Evolutionary conservation across 2,888 invertebrate species (phyloP).

Genomic region (Orchesella flavescens): DNA sequence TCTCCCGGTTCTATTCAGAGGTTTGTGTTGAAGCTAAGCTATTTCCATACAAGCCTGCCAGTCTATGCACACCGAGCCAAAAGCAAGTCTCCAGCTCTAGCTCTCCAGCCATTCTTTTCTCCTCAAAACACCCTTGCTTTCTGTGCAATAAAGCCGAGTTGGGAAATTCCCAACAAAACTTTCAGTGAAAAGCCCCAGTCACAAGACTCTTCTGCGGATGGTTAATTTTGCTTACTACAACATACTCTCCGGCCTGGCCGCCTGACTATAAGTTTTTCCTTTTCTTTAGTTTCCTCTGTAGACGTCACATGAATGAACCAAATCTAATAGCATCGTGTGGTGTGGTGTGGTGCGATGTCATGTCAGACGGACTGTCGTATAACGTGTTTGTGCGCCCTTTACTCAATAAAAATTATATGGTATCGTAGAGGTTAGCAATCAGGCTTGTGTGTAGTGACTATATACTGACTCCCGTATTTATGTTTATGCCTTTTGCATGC

Average conservation of each 20-base stretch:
- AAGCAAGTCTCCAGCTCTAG: not conserved
- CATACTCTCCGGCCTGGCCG: no score
- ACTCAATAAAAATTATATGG: not conserved
- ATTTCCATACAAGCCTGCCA: not conserved
- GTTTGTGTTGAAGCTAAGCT: not conserved
- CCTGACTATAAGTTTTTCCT: no score
- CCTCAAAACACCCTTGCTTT: no score
- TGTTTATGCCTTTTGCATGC: no score
- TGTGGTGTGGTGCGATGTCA: not conserved
- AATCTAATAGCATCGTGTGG: not conserved
- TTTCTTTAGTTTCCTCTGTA: not conserved
- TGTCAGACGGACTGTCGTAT: constrained; percentile 12
- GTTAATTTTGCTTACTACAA: no score
- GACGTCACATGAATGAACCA: constrained; percentile 14
- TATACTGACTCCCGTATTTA: no score
- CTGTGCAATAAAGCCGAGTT: not conserved
- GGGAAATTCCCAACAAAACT: constrained; percentile 24
- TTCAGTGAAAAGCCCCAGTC: constrained; percentile 36
- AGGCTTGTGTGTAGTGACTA: no score
- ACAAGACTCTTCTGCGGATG: constrained; percentile 16
- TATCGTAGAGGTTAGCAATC: no score
- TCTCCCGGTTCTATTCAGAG: not conserved
- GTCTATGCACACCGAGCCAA: no score
- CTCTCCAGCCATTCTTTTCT: not conserved
- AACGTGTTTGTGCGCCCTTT: constrained; percentile 7